phyloP scores from a whole-genome alignment of 2,797 vertebrate genomes.

The Poecile montanus region DNA sequence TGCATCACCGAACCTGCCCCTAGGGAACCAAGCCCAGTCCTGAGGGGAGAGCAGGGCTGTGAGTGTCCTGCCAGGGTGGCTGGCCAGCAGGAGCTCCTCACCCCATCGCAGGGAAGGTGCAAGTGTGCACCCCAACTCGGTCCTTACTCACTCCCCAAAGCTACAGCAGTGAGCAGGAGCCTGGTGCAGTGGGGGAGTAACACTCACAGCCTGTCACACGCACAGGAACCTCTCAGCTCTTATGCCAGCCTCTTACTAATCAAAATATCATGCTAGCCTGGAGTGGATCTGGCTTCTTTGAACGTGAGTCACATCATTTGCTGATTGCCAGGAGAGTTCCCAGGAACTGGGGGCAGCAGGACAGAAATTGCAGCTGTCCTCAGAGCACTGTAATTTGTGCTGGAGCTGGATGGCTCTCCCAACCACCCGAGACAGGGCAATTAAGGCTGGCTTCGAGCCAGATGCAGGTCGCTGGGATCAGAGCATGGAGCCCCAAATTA shows the following conservation, averaged over 20 bases:
- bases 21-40: neutral
- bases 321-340: conserved; percentile 53
- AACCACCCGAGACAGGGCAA: neutral
- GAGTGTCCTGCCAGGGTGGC: neutral
- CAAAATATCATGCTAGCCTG: conserved; percentile 17
- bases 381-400: neutral
- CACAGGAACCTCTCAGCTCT: neutral
- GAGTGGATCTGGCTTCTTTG: conserved; percentile 36
- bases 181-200: neutral
- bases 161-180: neutral
- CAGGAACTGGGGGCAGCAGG: conserved; percentile 29
- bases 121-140: rapidly evolving
- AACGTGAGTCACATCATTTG: conserved; percentile 7
- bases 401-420: neutral
- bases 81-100: neutral
- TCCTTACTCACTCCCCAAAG: neutral
- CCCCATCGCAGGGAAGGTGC: rapidly evolving
- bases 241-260: conserved; percentile 28
- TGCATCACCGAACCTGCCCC: neutral
- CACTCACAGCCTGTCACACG: neutral
- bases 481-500: neutral
- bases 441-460: conserved; percentile 16
- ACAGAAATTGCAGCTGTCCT: conserved; percentile 23
- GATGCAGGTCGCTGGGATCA: conserved; percentile 15
- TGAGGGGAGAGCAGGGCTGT: neutral